These are phyloP conservation scores for Plestiodon gilberti DNA, from an alignment of 2,113 vertebrate genomes.

Conservation along the genomic window DNA sequence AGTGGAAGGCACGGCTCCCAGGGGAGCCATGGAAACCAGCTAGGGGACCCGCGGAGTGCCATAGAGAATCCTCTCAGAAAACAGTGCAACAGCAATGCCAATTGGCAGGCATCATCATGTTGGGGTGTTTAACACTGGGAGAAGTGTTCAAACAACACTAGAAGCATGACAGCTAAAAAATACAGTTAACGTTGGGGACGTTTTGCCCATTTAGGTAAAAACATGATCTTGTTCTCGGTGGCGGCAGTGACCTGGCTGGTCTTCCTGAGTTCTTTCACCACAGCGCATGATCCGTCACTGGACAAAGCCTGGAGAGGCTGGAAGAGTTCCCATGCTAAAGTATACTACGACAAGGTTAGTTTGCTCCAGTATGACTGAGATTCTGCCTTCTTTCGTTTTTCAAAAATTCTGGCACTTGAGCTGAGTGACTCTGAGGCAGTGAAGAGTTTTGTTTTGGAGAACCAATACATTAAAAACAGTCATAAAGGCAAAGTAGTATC, in stretches of 20 bases:
- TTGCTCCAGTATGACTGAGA: neutral
- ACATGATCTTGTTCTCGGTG: neutral
- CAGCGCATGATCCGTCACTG: neutral
- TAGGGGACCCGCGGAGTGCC: too few relatives aligned
- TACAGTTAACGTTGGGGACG: too few relatives aligned
- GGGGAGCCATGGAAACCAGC: too few relatives aligned
- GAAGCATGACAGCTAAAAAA: neutral
- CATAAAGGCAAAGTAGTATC: neutral
- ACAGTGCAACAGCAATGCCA: too few relatives aligned
- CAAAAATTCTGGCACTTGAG: neutral
- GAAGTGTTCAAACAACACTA: neutral
- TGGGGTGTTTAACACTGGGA: neutral
- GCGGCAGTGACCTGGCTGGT: neutral
- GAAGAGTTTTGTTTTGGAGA: neutral
- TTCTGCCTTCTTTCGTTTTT: too few relatives aligned
- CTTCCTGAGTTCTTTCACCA: neutral
- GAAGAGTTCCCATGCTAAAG: neutral
- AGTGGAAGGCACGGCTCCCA: too few relatives aligned
- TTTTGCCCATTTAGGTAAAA: neutral
- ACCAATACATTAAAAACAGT: neutral
- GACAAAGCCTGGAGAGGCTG: constrained; percentile 18
- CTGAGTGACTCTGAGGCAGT: neutral
- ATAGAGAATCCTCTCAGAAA: too few relatives aligned
- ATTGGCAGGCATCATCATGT: neutral
- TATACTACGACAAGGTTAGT: neutral